phyloP scores from a whole-genome alignment of 2,797 vertebrate genomes.

The Dendrocincla tyrannina region DNA sequence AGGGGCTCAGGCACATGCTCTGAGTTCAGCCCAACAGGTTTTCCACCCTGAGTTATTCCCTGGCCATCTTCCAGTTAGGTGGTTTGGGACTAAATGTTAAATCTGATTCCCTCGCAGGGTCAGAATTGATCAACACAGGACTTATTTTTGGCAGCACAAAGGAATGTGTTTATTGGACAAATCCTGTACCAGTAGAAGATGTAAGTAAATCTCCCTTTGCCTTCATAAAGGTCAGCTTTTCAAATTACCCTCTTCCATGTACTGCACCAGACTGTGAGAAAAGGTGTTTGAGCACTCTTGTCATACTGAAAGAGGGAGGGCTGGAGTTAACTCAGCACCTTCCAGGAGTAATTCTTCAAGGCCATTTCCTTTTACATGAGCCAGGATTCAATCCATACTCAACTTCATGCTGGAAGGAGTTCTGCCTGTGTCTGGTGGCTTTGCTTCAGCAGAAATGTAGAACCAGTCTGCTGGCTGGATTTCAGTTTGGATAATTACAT shows the following conservation, averaged over 20 bases:
- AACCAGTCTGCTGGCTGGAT: not conserved
- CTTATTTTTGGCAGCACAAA: not conserved
- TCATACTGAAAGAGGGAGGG: not conserved
- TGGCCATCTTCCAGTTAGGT: not conserved
- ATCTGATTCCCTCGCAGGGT: not conserved
- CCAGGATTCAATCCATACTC: not conserved
- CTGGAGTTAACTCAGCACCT: not conserved
- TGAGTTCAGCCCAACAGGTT: not conserved
- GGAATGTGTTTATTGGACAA: not conserved
- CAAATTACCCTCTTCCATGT: not conserved
- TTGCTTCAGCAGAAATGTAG: not conserved
- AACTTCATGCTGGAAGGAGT: not conserved
- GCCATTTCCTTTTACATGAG: not conserved
- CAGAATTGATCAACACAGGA: not conserved
- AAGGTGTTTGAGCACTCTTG: not conserved
- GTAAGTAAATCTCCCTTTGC: not conserved
- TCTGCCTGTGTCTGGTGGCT: not conserved
- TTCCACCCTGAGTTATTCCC: not conserved
- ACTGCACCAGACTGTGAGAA: not conserved
- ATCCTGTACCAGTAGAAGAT: not conserved
- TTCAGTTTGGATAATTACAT: slow-evolving; percentile 22
- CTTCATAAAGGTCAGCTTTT: not conserved
- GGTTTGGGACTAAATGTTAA: not conserved
- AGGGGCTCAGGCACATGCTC: accelerated
- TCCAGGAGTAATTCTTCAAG: not conserved